phyloP scores from a whole-genome alignment of 2,888 invertebrate species.

The Poecilobothrus nobilitatus region DNA sequence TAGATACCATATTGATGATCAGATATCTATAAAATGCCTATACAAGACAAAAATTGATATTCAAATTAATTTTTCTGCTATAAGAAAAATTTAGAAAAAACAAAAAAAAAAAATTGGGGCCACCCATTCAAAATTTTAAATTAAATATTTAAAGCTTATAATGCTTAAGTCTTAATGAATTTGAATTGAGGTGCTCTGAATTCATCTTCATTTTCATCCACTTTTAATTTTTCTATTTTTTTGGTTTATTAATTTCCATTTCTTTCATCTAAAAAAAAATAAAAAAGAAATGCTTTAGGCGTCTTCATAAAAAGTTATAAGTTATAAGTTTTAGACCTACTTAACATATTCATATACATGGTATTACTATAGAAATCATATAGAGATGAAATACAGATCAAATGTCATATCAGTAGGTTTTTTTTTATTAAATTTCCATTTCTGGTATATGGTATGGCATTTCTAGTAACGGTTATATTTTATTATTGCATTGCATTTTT shows the following conservation, averaged over 20 bases:
- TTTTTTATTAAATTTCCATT: not conserved
- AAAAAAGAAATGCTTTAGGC: not conserved
- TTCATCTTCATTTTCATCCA: not conserved
- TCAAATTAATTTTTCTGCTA: not conserved
- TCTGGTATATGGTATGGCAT: not conserved
- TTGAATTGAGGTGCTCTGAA: not conserved
- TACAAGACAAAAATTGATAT: not conserved
- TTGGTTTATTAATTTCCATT: too few species aligned
- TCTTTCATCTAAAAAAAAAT: not conserved
- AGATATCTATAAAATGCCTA: not conserved
- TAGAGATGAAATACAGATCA: not conserved
- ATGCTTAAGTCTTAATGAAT: not conserved
- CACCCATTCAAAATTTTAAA: slow-evolving; percentile 4
- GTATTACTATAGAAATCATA: not conserved
- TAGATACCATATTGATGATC: not conserved
- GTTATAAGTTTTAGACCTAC: too few species aligned
- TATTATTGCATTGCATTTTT: not conserved
- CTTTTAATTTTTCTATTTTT: too few species aligned
- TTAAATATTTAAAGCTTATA: slow-evolving; percentile 1
- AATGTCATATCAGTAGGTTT: not conserved
- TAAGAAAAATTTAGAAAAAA: not conserved
- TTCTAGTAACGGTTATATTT: too few species aligned
- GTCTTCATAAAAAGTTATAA: not conserved
- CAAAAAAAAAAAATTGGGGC: not conserved
- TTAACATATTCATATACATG: not conserved